phyloP scores from a whole-genome alignment of 2,113 vertebrate genomes.

The Microtus ochrogaster region DNA sequence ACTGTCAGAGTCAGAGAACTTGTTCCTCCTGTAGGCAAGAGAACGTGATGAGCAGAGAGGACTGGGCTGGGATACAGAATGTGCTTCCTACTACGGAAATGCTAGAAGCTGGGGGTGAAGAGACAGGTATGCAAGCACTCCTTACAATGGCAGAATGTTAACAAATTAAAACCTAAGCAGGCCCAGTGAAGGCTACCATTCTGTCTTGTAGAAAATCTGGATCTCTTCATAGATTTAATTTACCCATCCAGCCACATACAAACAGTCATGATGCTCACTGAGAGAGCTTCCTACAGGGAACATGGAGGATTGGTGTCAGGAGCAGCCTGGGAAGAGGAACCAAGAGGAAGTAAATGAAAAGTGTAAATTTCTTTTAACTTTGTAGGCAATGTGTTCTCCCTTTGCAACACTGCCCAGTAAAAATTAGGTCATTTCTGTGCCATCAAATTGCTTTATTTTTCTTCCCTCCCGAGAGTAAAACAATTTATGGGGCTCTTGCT shows the following conservation, averaged over 20 bases:
- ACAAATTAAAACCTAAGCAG: background rate
- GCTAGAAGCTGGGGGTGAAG: rapidly evolving
- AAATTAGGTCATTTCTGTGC: background rate
- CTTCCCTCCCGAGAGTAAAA: background rate
- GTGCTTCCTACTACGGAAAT: background rate
- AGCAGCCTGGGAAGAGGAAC: background rate
- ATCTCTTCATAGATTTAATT: background rate
- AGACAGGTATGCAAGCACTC: background rate
- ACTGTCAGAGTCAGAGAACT: background rate
- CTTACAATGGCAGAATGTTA: background rate
- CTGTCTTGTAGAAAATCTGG: background rate
- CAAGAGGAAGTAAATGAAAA: background rate
- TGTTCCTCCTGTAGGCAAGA: background rate
- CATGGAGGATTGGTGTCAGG: background rate
- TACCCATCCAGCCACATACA: background rate
- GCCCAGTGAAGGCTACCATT: background rate
- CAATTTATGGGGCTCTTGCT: background rate
- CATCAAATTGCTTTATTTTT: background rate
- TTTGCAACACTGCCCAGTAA: background rate
- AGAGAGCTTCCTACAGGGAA: background rate
- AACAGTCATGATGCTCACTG: background rate
- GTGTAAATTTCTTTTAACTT: background rate
- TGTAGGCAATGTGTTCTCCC: background rate
- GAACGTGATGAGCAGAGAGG: background rate
- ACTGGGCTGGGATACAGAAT: background rate